These are phyloP conservation scores for Oryzaephilus surinamensis DNA, from an alignment of 1,140 invertebrate genomes.

Conservation along the genomic window DNA sequence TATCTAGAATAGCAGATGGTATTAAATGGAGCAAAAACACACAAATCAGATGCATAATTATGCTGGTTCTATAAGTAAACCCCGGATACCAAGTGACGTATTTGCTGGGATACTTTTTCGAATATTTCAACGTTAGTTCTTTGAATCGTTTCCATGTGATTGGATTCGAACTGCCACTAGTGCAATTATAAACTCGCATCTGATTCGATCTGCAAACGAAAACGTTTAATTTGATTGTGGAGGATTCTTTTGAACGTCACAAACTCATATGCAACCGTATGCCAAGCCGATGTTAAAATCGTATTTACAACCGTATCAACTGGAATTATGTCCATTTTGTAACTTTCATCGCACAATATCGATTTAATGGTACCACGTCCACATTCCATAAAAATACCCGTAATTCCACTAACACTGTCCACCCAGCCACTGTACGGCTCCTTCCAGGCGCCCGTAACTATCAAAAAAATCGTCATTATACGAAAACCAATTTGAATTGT, in stretches of 20 bases:
- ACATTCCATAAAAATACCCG: conserved; percentile 70
- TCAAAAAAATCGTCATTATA: conserved; percentile 13
- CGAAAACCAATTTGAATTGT: background rate
- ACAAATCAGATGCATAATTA: conserved; percentile 58
- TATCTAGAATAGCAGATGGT: conserved; percentile 69
- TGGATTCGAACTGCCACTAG: conserved; percentile 72
- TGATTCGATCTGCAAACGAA: conserved; percentile 43
- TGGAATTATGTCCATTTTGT: conserved; percentile 77
- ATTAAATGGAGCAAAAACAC: conserved; percentile 63
- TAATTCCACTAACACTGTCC: conserved; percentile 84
- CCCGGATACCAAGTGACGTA: conserved; percentile 81
- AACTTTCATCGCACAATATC: conserved; percentile 61
- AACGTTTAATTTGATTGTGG: too few species aligned
- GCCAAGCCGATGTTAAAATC: conserved; percentile 74
- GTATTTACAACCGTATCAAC: conserved; percentile 86
- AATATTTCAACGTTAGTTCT: conserved; percentile 53
- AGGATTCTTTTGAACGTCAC: too few species aligned
- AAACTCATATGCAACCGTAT: conserved; percentile 49
- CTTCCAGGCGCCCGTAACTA: conserved; percentile 60
- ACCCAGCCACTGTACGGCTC: conserved; percentile 87
- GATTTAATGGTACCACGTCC: conserved; percentile 76
- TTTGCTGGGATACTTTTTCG: conserved; percentile 63
- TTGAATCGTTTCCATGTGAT: conserved; percentile 76
- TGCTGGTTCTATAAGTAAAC: conserved; percentile 64
- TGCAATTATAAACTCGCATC: conserved; percentile 83